Evolutionary conservation across 2,797 vertebrate species (phyloP).

Genomic region (Rhabdophis nuchalis): DNA sequence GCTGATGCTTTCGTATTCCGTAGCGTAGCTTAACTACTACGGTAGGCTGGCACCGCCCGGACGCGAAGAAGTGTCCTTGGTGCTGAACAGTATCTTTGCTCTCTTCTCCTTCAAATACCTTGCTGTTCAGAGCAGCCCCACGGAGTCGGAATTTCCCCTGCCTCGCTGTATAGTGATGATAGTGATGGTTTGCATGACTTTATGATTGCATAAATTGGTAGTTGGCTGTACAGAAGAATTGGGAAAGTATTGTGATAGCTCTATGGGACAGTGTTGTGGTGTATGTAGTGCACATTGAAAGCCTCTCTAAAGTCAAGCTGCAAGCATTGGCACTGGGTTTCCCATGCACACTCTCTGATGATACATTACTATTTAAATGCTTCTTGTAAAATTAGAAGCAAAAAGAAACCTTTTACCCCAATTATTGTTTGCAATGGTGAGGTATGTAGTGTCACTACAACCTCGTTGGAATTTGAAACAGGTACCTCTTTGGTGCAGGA

Average conservation of each 20-base stretch:
- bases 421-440: background rate
- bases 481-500: slow-evolving; percentile 6
- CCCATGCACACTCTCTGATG: background rate
- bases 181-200: background rate
- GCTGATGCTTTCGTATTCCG: background rate
- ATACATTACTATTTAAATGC: background rate
- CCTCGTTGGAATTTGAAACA: slow-evolving; percentile 9
- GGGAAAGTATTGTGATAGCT: background rate
- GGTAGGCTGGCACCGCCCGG: background rate
- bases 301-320: too few species aligned
- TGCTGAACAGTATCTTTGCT: background rate
- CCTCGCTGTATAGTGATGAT: background rate
- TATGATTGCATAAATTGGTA: background rate
- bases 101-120: background rate
- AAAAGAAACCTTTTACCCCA: background rate
- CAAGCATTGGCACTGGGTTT: background rate
- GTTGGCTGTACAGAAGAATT: background rate
- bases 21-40: background rate
- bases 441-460: background rate
- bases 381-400: background rate
- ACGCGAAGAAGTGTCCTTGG: slow-evolving; percentile 14
- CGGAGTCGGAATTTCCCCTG: background rate
- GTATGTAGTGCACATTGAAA: background rate
- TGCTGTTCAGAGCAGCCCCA: background rate
- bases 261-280: background rate